Evolutionary conservation across 2,888 invertebrate species (phyloP).

Genomic region (Melieria crassipennis): DNA sequence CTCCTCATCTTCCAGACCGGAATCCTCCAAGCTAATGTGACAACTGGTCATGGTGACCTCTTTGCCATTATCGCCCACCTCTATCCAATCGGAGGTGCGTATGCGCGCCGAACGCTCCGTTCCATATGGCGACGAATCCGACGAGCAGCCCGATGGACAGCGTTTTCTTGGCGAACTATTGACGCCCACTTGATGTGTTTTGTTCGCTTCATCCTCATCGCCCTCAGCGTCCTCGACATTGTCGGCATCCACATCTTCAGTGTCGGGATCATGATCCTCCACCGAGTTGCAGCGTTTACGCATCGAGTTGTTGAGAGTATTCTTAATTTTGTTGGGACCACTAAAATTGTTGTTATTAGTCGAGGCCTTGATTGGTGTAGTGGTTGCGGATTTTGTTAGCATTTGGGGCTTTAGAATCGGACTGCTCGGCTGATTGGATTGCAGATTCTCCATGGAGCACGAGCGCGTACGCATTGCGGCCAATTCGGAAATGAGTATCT

Average conservation of each 20-base stretch:
- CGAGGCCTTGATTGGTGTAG: constrained; percentile 23
- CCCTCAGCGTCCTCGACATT: constrained; percentile 58
- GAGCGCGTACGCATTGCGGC: constrained; percentile 71
- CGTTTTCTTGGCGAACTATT: constrained; percentile 55
- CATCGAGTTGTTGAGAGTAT: constrained; percentile 26
- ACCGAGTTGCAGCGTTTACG: constrained; percentile 53
- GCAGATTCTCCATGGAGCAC: constrained; percentile 60
- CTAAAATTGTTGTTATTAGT: constrained; percentile 40
- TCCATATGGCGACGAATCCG: constrained; percentile 65
- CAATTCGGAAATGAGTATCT: constrained; percentile 76
- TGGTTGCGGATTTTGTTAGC: constrained; percentile 7
- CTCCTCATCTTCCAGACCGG: constrained; percentile 66
- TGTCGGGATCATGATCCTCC: constrained; percentile 50
- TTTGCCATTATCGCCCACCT: constrained; percentile 69
- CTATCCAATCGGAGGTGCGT: constrained; percentile 69
- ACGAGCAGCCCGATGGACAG: constrained; percentile 64
- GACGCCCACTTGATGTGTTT: constrained; percentile 46
- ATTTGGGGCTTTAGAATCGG: constrained; percentile 21
- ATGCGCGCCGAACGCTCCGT: constrained; percentile 64
- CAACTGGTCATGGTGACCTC: constrained; percentile 70
- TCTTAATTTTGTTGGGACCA: constrained; percentile 24
- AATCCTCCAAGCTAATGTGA: constrained; percentile 70
- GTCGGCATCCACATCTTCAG: constrained; percentile 58
- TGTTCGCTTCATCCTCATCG: constrained; percentile 50
- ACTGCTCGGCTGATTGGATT: constrained; percentile 37